Evolutionary conservation across 2,113 vertebrate genomes (phyloP), one percentile per base, ranked within the genome.

Genomic region (Ophiodon elongatus): DNA sequence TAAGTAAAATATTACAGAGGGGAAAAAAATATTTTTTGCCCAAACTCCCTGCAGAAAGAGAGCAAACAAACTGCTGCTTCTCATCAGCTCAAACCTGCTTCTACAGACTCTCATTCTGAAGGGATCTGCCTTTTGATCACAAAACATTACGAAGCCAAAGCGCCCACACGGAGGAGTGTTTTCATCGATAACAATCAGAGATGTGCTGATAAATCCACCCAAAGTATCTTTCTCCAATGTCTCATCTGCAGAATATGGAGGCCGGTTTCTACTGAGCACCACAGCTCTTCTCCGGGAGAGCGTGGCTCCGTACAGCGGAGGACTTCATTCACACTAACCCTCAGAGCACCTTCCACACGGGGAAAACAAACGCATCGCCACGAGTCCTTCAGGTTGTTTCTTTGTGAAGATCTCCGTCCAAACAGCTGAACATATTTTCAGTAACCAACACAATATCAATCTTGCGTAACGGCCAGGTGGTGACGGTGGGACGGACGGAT

Each of bases 91-190:
- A 45, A 68, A 43, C 37, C n/a, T n/a, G n/a, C n/a, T n/a, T n/a
- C n/a, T n/a, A n/a, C n/a, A n/a, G n/a, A n/a, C n/a, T n/a, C n/a
- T n/a, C n/a, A n/a, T n/a, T n/a, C n/a, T n/a, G n/a, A n/a, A 43
- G 47, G 52, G 60, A 27, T 52, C 19, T 21, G 11, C 6, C 50
- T 71, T 79, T 63, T 85, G 70, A 80, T 88, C 74, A 59, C 15
- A 41, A 62, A 31, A 70, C 43, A 68, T 50, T 59, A 33, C 65
- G 39, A 76, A 71, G n/a, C 19, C 31, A 9, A 72, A 67, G 8
- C 59, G 68, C 33, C 37, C 52, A 57, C 1, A 60, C 11, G 64
- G 45, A 25, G 59, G 47, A n/a, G n/a, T 56, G 27, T 66, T 77
- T 63, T 78, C 57, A 85, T 6, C 19, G n/a, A 1, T 7, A 39